Evolutionary conservation across 2,888 invertebrate species (phyloP).

Genomic region (Hoplodrina blanda): DNA sequence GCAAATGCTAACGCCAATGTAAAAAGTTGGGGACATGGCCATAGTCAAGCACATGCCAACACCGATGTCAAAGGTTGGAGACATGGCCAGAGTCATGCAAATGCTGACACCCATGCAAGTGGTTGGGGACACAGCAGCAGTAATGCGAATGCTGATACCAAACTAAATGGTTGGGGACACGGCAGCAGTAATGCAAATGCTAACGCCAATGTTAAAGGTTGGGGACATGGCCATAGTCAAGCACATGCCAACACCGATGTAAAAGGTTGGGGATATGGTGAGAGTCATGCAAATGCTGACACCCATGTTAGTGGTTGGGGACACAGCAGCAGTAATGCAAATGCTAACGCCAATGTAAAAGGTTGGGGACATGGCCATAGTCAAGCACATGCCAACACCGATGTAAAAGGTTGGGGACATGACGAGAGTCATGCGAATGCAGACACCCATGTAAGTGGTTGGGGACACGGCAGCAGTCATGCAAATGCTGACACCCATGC

Average conservation of each 20-base stretch:
- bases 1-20: background rate
- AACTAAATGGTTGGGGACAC: background rate
- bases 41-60: background rate
- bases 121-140: background rate
- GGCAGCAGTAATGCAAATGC: background rate
- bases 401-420: background rate
- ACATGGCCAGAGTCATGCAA: background rate
- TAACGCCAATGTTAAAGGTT: background rate
- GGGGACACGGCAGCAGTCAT: background rate
- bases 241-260: background rate
- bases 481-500: background rate
- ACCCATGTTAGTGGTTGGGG: background rate
- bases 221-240: background rate
- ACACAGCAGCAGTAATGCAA: background rate
- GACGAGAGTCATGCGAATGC: background rate
- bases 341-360: background rate
- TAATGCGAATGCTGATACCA: background rate
- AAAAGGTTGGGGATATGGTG: fast-evolving
- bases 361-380: background rate
- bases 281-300: background rate
- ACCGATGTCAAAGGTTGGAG: background rate
- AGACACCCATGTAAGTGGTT: background rate
- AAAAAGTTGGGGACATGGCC: background rate
- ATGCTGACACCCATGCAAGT: background rate
- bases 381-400: background rate